Conservation (phyloP, 1,140 invertebrate genomes). For the Artemia franciscana region DNA sequence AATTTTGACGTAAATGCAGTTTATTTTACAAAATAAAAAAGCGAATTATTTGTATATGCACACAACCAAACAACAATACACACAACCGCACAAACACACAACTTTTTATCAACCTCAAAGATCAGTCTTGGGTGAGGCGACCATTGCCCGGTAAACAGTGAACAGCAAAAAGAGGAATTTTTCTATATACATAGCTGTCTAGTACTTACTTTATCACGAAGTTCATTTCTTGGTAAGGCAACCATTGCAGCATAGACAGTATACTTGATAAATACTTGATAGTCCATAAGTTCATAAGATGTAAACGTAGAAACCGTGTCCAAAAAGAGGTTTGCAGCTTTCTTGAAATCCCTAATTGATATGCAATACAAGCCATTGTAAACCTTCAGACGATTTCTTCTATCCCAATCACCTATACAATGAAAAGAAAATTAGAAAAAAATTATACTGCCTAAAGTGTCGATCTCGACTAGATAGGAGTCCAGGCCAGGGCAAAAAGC, state of each 20-base stretch:
- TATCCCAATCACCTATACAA: constrained; percentile 88
- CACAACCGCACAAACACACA: too few relatives aligned
- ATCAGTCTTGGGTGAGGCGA: too few relatives aligned
- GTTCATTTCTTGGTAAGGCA: constrained; percentile 51
- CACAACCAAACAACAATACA: too few relatives aligned
- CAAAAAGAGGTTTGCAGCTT: constrained; percentile 77
- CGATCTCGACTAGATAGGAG: too few relatives aligned
- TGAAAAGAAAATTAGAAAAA: background rate
- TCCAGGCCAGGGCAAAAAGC: too few relatives aligned
- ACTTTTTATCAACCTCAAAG: too few relatives aligned
- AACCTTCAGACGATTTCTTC: constrained; percentile 84
- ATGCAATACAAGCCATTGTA: constrained; percentile 89
- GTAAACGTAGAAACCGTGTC: constrained; percentile 99
- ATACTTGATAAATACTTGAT: constrained; percentile 69
- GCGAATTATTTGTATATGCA: too few relatives aligned
- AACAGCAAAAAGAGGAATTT: too few relatives aligned
- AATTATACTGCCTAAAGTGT: background rate
- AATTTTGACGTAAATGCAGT: too few relatives aligned
- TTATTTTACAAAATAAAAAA: too few relatives aligned
- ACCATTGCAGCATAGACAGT: constrained; percentile 70
- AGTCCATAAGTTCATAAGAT: constrained; percentile 96
- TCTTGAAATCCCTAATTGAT: constrained; percentile 84
- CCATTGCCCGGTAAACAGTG: too few relatives aligned
- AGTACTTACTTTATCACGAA: constrained; percentile 55
- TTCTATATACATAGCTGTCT: too few relatives aligned